Evolutionary conservation across 2,888 invertebrate species (phyloP).

Genomic region (Poecilus cupreus): DNA sequence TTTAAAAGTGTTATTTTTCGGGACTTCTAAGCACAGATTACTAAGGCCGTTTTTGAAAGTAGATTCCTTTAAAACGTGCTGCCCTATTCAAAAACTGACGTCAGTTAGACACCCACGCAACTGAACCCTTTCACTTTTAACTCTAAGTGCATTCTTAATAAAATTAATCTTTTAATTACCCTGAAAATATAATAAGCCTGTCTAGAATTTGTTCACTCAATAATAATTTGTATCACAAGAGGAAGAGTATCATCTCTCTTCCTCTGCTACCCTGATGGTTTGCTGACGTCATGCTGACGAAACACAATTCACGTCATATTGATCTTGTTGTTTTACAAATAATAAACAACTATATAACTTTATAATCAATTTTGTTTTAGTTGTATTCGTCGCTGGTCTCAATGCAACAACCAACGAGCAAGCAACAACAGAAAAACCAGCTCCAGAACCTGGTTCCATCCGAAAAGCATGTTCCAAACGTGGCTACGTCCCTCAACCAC

Average conservation of each 20-base stretch:
- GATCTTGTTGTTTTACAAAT: neutral
- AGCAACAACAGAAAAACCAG: neutral
- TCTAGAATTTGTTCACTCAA: neutral
- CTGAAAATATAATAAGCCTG: neutral
- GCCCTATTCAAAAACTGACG: conserved; percentile 63
- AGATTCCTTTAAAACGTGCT: conserved; percentile 61
- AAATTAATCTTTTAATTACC: conserved; percentile 1
- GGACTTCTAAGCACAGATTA: neutral
- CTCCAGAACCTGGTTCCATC: conserved; percentile 66
- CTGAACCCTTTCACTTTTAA: conserved; percentile 62
- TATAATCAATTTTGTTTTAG: neutral
- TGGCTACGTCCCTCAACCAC: conserved; percentile 70
- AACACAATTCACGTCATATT: neutral
- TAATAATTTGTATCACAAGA: neutral
- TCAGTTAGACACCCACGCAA: conserved; percentile 75
- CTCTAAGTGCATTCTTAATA: conserved; percentile 55
- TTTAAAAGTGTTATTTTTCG: neutral
- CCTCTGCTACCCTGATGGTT: conserved; percentile 45
- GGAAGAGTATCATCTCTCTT: neutral
- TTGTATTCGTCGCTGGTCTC: conserved; percentile 1
- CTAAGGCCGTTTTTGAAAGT: conserved; percentile 6
- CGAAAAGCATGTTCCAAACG: conserved; percentile 69
- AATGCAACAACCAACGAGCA: neutral
- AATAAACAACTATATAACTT: neutral
- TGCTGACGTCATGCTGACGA: conserved; percentile 51